Conservation (phyloP, 2,113 vertebrate species). For the Apodemus speciosus region DNA sequence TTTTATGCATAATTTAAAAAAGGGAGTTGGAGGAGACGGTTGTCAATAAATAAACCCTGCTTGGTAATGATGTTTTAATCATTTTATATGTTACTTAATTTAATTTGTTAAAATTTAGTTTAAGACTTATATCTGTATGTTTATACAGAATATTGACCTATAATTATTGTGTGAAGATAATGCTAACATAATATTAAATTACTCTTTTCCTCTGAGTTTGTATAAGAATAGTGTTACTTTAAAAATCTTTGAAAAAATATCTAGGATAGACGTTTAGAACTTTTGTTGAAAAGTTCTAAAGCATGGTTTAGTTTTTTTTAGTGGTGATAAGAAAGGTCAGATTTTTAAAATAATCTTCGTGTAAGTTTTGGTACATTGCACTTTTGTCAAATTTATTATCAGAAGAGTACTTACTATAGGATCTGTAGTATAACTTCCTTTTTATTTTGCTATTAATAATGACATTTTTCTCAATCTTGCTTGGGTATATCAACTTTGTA, state of each 20-base stretch:
- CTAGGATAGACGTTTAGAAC: neutral
- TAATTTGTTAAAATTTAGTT: neutral
- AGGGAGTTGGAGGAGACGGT: neutral
- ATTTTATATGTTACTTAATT: neutral
- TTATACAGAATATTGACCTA: neutral
- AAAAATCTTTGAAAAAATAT: neutral
- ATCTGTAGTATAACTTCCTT: neutral
- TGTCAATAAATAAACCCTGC: neutral
- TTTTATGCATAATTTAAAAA: neutral
- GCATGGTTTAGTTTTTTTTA: neutral
- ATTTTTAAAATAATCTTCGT: neutral
- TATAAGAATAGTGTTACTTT: neutral
- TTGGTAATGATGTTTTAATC: neutral
- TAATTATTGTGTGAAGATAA: neutral
- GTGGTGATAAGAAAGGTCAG: neutral
- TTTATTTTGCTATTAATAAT: neutral
- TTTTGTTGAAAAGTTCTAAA: neutral
- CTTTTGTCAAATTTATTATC: neutral
- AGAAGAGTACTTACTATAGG: neutral
- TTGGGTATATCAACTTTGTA: neutral
- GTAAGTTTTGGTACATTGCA: neutral
- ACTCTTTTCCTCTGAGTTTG: neutral
- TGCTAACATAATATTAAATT: neutral
- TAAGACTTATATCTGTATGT: neutral
- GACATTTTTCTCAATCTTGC: neutral